Conservation (phyloP, 2,113 vertebrate genomes). For the Nerophis ophidion region DNA sequence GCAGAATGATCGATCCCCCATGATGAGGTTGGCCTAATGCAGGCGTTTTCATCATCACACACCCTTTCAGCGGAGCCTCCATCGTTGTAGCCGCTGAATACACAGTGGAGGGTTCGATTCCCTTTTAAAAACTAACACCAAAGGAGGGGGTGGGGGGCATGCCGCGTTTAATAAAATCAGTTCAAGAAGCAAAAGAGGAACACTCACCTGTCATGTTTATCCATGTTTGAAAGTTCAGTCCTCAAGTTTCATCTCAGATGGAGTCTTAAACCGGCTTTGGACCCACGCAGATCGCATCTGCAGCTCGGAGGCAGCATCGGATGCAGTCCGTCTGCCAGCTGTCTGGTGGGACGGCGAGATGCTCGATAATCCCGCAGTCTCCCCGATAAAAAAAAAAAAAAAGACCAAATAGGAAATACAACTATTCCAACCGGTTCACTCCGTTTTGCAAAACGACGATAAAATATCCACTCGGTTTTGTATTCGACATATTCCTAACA, state of each 20-base stretch:
- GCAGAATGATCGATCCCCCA: background rate
- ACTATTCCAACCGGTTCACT: too few relatives aligned
- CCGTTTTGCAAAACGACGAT: background rate
- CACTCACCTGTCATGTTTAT: slow-evolving; percentile 46
- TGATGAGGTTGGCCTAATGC: background rate
- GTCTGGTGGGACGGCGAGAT: slow-evolving; percentile 33
- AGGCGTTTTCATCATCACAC: background rate
- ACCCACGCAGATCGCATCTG: slow-evolving; percentile 45
- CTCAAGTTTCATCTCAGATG: slow-evolving; percentile 22
- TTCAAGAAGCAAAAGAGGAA: background rate
- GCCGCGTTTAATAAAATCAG: background rate
- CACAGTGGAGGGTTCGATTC: background rate
- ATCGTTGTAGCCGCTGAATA: background rate
- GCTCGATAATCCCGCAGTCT: background rate
- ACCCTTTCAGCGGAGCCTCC: background rate
- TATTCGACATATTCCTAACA: background rate
- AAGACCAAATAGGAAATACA: background rate
- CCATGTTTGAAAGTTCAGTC: slow-evolving; percentile 43
- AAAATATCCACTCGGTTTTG: background rate
- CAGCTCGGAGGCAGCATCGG: slow-evolving; percentile 40
- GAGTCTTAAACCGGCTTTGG: slow-evolving; percentile 37
- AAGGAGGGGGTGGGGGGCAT: too few relatives aligned
- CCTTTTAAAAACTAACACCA: background rate
- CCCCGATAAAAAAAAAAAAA: background rate
- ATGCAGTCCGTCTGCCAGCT: slow-evolving; percentile 52